Conservation (phyloP, 2,113 vertebrate genomes). For the Pelusios castaneus region DNA sequence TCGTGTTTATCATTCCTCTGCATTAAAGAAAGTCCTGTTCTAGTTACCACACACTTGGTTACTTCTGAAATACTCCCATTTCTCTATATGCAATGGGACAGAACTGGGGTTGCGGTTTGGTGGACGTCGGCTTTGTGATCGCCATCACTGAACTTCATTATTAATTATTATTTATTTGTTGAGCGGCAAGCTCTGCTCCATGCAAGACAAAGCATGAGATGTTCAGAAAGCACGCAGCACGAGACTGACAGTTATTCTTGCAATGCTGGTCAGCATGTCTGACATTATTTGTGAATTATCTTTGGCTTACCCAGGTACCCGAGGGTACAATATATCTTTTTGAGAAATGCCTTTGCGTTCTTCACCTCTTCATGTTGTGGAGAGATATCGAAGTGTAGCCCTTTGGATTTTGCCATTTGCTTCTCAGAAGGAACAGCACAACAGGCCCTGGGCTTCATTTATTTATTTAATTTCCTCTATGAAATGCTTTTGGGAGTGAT, state of each 20-base stretch:
- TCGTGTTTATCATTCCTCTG: not conserved
- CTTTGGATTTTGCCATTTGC: slow-evolving; percentile 9
- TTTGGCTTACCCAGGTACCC: slow-evolving; percentile 11
- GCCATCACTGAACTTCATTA: not conserved
- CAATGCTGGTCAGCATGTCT: not conserved
- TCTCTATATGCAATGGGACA: not conserved
- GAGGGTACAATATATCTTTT: slow-evolving; percentile 34
- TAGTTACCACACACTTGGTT: not conserved
- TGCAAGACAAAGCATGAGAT: not conserved
- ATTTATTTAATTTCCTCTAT: slow-evolving; percentile 23
- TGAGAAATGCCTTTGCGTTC: slow-evolving; percentile 36
- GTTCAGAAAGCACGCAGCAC: not conserved
- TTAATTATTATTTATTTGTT: fast-evolving
- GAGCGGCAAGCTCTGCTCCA: not conserved
- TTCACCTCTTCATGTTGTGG: not conserved
- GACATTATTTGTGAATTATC: slow-evolving; percentile 6
- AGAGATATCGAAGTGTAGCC: not conserved
- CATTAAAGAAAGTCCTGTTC: not conserved
- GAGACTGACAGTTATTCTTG: not conserved
- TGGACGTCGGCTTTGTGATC: not conserved
- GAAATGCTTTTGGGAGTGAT: not conserved
- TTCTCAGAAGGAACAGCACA: not conserved
- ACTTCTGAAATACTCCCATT: not conserved
- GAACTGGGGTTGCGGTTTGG: not conserved
- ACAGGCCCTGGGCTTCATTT: not conserved